Conservation (phyloP, 1,140 invertebrate species). For the Drosophila ficusphila region DNA sequence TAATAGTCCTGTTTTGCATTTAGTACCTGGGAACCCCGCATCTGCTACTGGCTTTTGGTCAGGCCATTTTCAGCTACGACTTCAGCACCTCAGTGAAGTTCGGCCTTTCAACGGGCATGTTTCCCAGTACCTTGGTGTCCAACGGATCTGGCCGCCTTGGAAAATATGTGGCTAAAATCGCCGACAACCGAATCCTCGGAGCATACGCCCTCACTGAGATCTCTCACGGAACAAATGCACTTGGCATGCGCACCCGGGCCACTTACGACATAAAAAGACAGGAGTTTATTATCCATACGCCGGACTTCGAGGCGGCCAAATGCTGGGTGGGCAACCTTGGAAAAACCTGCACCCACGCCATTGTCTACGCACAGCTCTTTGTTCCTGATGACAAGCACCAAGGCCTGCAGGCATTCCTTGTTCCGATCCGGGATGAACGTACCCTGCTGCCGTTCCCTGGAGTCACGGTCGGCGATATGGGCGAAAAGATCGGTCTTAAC, state of each 20-base stretch:
- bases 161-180: constrained; percentile 86
- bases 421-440: constrained; percentile 90
- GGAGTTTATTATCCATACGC: constrained; percentile 92
- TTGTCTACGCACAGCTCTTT: constrained; percentile 94
- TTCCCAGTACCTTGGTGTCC: constrained; percentile 85
- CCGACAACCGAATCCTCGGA: constrained; percentile 87
- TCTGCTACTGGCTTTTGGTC: constrained; percentile 84
- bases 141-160: constrained; percentile 87
- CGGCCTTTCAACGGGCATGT: constrained; percentile 87
- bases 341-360: constrained; percentile 92
- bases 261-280: constrained; percentile 90
- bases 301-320: constrained; percentile 94
- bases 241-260: constrained; percentile 92
- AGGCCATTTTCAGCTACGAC: constrained; percentile 89
- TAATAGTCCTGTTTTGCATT: constrained; percentile 43
- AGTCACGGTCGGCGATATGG: constrained; percentile 92
- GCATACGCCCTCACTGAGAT: constrained; percentile 94
- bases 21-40: constrained; percentile 84
- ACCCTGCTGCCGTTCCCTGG: constrained; percentile 90
- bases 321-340: constrained; percentile 90
- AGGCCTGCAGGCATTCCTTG: constrained; percentile 92
- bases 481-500: constrained; percentile 92
- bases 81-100: constrained; percentile 88
- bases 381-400: constrained; percentile 90
- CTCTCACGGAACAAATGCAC: constrained; percentile 94